Conservation (phyloP, 2,888 invertebrate species). For the Hypsopygia costalis region DNA sequence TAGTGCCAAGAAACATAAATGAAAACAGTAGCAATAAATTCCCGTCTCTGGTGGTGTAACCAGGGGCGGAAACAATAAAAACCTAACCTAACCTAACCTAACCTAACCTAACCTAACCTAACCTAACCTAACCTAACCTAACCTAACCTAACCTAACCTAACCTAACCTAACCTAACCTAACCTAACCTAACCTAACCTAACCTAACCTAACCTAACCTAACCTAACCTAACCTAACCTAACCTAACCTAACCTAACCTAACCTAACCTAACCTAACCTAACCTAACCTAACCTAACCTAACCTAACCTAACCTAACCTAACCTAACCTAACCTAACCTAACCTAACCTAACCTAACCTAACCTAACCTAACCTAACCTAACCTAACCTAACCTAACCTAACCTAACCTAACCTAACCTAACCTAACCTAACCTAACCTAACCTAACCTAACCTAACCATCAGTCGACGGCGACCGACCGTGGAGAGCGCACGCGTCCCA, state of each 20-base stretch:
- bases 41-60: too few relatives aligned
- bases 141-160: slow-evolving; percentile 21
- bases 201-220: slow-evolving; percentile 23
- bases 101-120: slow-evolving; percentile 17
- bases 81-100: slow-evolving; percentile 20
- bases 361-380: slow-evolving; percentile 6
- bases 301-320: slow-evolving; percentile 1
- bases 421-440: slow-evolving; percentile 18
- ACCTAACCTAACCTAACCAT: slow-evolving; percentile 18
- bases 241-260: slow-evolving; percentile 15
- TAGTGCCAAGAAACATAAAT: too few relatives aligned
- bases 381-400: slow-evolving; percentile 3
- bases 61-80: too few relatives aligned
- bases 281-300: slow-evolving; percentile 12
- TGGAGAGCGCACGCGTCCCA: too few relatives aligned
- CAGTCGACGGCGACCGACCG: slow-evolving; percentile 10
- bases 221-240: slow-evolving; percentile 17
- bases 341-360: slow-evolving; percentile 6
- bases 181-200: slow-evolving; percentile 17
- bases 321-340: slow-evolving; percentile 6
- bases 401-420: slow-evolving; percentile 8
- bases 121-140: slow-evolving; percentile 19
- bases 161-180: slow-evolving; percentile 16
- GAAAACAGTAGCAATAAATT: too few relatives aligned
- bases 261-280: slow-evolving; percentile 14